phyloP scores from a whole-genome alignment of 2,113 vertebrate species.

The Monarcha castaneiventris region DNA sequence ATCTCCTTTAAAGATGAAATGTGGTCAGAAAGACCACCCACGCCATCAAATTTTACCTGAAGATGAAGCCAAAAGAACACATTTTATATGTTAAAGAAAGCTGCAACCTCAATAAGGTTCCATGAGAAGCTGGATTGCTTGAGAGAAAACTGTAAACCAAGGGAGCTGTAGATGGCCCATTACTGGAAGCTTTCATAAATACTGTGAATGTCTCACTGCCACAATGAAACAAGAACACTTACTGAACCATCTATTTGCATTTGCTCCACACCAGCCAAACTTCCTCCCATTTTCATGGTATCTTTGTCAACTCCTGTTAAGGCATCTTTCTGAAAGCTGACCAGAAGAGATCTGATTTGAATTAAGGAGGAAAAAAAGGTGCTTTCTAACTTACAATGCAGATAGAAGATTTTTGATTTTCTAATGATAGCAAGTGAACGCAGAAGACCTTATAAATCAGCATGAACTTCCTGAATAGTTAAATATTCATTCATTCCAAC shows the following conservation, averaged over 20 bases:
- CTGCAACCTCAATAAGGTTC: background rate
- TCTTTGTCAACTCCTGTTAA: slow-evolving; percentile 85
- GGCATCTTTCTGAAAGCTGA: slow-evolving; percentile 86
- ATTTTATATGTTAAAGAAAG: background rate
- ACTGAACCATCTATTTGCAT: slow-evolving; percentile 89
- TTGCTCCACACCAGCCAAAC: slow-evolving; percentile 87
- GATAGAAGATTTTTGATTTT: background rate
- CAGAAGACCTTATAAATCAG: background rate
- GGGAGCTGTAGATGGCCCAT: rapidly evolving
- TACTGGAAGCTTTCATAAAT: background rate
- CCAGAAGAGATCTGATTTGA: slow-evolving; percentile 79
- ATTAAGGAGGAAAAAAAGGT: background rate
- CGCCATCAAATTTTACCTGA: slow-evolving; percentile 87
- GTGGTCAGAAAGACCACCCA: slow-evolving; percentile 88
- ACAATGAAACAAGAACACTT: slow-evolving; percentile 27
- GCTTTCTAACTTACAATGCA: background rate
- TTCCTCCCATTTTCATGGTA: slow-evolving; percentile 85
- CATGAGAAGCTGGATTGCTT: background rate
- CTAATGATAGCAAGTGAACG: background rate
- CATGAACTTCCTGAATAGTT: background rate
- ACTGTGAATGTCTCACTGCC: background rate
- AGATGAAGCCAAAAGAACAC: background rate
- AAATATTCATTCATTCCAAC: background rate
- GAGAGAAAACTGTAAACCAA: background rate
- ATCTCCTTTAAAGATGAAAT: slow-evolving; percentile 95